Base-by-base conservation (phyloP, 2,113 vertebrate species). In the Girardinichthys multiradiatus region DNA sequence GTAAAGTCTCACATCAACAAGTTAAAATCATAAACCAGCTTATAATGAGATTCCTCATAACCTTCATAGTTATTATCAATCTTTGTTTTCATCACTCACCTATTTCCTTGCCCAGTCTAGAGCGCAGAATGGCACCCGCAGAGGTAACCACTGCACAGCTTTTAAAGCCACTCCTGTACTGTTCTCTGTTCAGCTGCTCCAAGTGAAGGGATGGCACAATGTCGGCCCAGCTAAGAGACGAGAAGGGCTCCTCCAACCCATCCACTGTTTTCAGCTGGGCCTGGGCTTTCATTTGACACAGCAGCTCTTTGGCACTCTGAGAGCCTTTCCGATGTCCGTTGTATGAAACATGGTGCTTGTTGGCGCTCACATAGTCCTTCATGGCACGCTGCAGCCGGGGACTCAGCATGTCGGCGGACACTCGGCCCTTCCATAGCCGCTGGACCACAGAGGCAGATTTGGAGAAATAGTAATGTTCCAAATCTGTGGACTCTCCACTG, bases 91-190 rank as follows among this genome's bases (percentile, higher is more conserved):
- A 27, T 35, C 1, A 89, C 94, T 94, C 78, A 95, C 93, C 98
- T 68, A 99, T 99, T 93, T 99, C 97, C 13, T 94, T 91, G 9
- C 98, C 98, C 74, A 98, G 90, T 12, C 95, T 95, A 3, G 98
- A 99, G 86, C 95, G 97, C 72, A 99, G 92, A 90, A 99, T 98
- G 81, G 98, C 96, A 9, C 98, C 98, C 0, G 98, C 97, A 12
- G 98, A 99, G 70, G 96, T 97, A 87, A 99, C 98, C 21, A 99
- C 98, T 0, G 98, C 98, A 68, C 98, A 99, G 73, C 91, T 95
- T 77, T 88, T 91, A 77, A 96, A 96, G 48, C 80, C 57, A 39
- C 60, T 83, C 59, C 17, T 64, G 19, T 42, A 75, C 59, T 91
- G 92, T 14, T 37, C 84, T 8, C 90, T 74, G 82, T 94, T 89